Percentiles rank a stretch among this genome's conserved stretches.
phyloP scores from a whole-genome alignment of 2,113 vertebrate genomes.

The Centropus bengalensis region DNA sequence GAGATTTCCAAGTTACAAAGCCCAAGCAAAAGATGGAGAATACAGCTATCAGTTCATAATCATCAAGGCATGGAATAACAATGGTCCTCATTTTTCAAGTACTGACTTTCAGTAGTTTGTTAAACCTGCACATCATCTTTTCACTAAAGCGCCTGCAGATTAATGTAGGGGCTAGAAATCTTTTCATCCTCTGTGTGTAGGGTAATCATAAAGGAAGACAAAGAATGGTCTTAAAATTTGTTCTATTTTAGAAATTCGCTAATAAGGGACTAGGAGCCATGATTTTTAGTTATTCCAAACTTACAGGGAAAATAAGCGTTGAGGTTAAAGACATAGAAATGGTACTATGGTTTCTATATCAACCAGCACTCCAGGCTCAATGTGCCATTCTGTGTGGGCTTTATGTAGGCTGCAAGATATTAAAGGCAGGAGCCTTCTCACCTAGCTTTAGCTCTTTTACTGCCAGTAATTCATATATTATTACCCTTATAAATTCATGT shows the following conservation, averaged over 20 bases:
- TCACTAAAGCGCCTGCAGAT: conserved; percentile 49
- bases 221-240: background rate
- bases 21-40: conserved; percentile 6
- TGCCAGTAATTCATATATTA: background rate
- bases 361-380: background rate
- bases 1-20: conserved; percentile 52
- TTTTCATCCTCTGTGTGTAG: background rate
- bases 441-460: background rate
- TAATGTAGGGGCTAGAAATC: conserved; percentile 26
- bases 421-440: background rate
- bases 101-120: conserved; percentile 40
- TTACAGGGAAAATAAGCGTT: background rate
- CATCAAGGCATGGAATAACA: conserved; percentile 61
- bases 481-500: background rate
- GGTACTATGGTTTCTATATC: background rate
- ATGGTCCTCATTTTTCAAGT: conserved; percentile 62
- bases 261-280: background rate
- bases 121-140: conserved; percentile 40
- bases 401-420: background rate
- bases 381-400: background rate
- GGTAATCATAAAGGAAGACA: background rate
- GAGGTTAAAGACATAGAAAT: background rate
- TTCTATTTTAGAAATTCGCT: background rate
- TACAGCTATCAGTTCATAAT: conserved; percentile 55
- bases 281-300: background rate